These are phyloP conservation scores for Cheilosia vernalis DNA, from an alignment of 2,888 invertebrate species.

Conservation along the genomic window DNA sequence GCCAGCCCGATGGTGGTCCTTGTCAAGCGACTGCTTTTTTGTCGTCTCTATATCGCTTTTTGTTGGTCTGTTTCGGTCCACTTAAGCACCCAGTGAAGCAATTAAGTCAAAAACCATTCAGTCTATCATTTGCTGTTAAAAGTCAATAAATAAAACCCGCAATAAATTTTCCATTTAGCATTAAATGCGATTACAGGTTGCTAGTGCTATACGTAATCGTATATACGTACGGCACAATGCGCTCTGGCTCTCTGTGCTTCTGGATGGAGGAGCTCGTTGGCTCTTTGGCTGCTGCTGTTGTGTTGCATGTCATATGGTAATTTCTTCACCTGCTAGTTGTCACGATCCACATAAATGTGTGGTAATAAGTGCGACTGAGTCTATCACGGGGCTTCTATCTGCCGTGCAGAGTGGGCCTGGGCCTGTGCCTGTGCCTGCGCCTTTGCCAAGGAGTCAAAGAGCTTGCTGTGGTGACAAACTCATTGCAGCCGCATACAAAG, in stretches of 20 bases:
- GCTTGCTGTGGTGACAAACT: slow-evolving; percentile 29
- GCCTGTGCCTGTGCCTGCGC: slow-evolving; percentile 7
- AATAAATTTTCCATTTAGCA: slow-evolving; percentile 76
- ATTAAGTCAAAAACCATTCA: slow-evolving; percentile 76
- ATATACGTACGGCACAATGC: slow-evolving; percentile 25
- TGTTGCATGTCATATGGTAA: slow-evolving; percentile 75
- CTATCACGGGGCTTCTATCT: slow-evolving; percentile 72
- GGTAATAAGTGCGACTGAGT: slow-evolving; percentile 75
- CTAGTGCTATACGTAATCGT: slow-evolving; percentile 25
- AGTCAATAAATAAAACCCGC: slow-evolving; percentile 75
- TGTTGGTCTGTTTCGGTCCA: slow-evolving; percentile 60
- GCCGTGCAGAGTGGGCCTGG: slow-evolving; percentile 44
- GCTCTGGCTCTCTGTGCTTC: slow-evolving; percentile 16
- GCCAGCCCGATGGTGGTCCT: slow-evolving; percentile 55
- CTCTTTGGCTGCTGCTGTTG: slow-evolving; percentile 31
- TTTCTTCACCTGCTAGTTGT: slow-evolving; percentile 75
- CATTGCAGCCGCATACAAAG: slow-evolving; percentile 47
- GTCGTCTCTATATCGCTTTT: slow-evolving; percentile 23
- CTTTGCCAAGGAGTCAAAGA: slow-evolving; percentile 18
- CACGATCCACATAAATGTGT: slow-evolving; percentile 75
- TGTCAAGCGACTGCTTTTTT: slow-evolving; percentile 1
- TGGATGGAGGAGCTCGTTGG: slow-evolving; percentile 31
- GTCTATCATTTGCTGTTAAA: slow-evolving; percentile 75
- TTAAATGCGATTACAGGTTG: slow-evolving; percentile 74
- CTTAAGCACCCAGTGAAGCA: slow-evolving; percentile 74